A percentile compares a stretch with the other conserved stretches of the same genome.
Evolutionary conservation across 2,797 vertebrate genomes (phyloP).

Genomic region (Sebastes oblongus): DNA sequence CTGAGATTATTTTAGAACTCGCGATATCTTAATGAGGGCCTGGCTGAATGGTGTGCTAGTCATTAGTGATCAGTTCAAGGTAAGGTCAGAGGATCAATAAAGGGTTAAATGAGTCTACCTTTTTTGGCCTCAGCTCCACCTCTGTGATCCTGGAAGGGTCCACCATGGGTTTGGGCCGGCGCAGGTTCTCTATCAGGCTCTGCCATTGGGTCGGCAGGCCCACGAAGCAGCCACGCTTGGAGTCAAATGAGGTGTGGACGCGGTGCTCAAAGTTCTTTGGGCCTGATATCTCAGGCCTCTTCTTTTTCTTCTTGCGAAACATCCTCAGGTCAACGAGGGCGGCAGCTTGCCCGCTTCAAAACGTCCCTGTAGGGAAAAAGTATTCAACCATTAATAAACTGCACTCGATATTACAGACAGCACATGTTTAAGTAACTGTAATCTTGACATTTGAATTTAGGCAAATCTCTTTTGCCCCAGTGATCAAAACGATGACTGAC

Average conservation of each 20-base stretch:
- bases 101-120: conserved; percentile 80
- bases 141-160: conserved; percentile 96
- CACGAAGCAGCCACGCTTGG: conserved; percentile 93
- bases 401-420: background rate
- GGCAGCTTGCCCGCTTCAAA: conserved; percentile 62
- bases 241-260: conserved; percentile 96
- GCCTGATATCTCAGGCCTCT: conserved; percentile 96
- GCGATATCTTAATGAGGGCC: background rate
- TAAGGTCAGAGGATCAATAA: conserved; percentile 35
- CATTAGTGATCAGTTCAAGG: conserved; percentile 1
- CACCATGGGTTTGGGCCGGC: conserved; percentile 95
- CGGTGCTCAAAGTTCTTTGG: conserved; percentile 98
- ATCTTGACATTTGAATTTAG: conserved; percentile 40
- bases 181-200: conserved; percentile 93
- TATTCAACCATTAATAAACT: conserved; percentile 24
- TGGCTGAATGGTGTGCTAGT: background rate
- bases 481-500: conserved; percentile 1
- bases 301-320: conserved; percentile 99
- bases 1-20: background rate
- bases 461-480: conserved; percentile 14
- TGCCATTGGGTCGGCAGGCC: conserved; percentile 98
- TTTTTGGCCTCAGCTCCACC: conserved; percentile 96
- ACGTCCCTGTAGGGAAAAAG: conserved; percentile 44
- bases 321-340: conserved; percentile 79
- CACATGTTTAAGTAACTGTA: conserved; percentile 11